A percentile compares a stretch with the other conserved stretches of the same genome.
Conservation (phyloP, 1,140 invertebrate species). For the Brachionus sp. region DNA sequence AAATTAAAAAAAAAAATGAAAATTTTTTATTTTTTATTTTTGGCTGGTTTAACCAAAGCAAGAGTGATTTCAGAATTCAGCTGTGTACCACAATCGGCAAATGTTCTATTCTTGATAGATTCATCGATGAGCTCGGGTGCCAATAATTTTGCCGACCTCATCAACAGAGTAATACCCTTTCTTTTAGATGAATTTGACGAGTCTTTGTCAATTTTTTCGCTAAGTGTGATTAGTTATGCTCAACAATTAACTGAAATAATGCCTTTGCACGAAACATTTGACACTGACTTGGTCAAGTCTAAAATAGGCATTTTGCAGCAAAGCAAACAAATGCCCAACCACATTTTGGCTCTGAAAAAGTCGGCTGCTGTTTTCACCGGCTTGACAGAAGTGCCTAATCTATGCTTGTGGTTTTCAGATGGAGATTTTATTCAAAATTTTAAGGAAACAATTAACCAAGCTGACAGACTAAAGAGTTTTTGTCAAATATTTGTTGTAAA, state of each 20-base stretch:
- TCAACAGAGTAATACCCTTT: neutral
- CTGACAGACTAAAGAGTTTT: neutral
- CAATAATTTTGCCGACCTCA: neutral
- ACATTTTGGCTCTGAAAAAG: neutral
- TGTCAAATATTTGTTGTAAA: slow-evolving; percentile 3
- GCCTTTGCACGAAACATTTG: neutral
- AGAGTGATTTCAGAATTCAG: neutral
- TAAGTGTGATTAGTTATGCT: neutral
- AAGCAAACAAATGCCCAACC: neutral
- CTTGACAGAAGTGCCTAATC: neutral
- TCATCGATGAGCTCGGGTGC: neutral
- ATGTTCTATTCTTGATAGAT: neutral
- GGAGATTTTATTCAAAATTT: neutral
- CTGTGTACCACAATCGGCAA: neutral
- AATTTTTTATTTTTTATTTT: neutral
- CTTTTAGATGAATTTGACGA: neutral
- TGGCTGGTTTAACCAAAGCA: neutral
- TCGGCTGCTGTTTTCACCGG: neutral
- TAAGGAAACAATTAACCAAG: neutral
- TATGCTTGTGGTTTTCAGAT: slow-evolving; percentile 14
- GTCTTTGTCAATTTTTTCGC: neutral
- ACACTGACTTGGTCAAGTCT: neutral
- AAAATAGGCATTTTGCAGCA: neutral
- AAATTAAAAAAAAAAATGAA: neutral
- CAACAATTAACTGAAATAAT: neutral